Evolutionary conservation across 1,140 invertebrate species (phyloP).

Genomic region (Brachionus paranguensis): DNA sequence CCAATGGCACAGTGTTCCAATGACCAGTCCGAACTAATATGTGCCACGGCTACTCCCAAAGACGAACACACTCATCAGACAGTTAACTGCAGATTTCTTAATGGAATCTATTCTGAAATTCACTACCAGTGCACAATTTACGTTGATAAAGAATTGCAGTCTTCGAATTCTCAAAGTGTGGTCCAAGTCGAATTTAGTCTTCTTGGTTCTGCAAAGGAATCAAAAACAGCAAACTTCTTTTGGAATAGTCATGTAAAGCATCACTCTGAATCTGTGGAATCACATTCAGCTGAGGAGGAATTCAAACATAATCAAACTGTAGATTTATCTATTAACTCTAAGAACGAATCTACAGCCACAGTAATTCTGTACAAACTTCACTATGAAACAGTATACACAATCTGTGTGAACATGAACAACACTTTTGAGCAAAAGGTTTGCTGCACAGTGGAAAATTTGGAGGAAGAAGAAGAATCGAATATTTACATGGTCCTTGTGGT

Average conservation of each 20-base stretch:
- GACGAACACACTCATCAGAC: neutral
- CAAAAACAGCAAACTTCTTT: neutral
- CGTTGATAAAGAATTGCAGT: neutral
- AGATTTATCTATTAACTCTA: neutral
- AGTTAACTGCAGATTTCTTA: conserved; percentile 6
- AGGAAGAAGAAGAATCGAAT: conserved; percentile 22
- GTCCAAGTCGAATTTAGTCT: neutral
- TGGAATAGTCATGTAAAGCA: neutral
- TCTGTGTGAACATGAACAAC: neutral
- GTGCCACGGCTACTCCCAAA: neutral
- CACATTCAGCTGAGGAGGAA: neutral
- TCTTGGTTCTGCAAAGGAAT: neutral
- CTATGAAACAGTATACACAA: neutral
- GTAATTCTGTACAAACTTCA: neutral
- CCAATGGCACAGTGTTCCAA: neutral
- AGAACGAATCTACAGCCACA: neutral
- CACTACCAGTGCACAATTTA: neutral
- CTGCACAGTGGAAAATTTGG: neutral
- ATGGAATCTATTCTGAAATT: neutral
- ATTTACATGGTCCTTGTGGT: conserved; percentile 6
- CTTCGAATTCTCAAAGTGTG: neutral
- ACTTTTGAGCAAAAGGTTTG: neutral
- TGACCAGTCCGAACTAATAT: neutral
- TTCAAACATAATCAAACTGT: neutral
- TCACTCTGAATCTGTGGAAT: neutral